phyloP scores from a whole-genome alignment of 2,888 invertebrate species.

The Polyommatus icarus region DNA sequence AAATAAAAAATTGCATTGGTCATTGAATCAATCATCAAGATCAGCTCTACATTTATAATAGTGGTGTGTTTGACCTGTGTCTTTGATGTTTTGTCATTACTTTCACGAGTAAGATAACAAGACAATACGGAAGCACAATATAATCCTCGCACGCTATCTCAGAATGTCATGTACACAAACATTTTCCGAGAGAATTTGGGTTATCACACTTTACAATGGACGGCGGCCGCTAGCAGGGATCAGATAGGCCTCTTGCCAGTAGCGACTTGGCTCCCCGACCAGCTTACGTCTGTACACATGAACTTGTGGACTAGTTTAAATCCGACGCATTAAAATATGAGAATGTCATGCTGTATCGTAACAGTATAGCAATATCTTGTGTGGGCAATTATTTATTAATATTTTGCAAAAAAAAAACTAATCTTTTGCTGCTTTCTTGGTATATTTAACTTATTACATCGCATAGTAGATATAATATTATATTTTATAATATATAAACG shows the following conservation, averaged over 20 bases:
- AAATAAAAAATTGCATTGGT: too few relatives aligned
- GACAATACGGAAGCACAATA: constrained; percentile 1
- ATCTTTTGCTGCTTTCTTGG: neutral
- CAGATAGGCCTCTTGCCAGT: constrained; percentile 71
- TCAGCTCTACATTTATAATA: too few relatives aligned
- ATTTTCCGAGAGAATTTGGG: constrained; percentile 61
- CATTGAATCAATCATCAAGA: too few relatives aligned
- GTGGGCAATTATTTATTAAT: neutral
- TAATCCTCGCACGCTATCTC: constrained; percentile 46
- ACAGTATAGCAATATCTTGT: neutral
- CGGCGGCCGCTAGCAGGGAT: constrained; percentile 46
- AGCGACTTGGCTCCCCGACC: constrained; percentile 60
- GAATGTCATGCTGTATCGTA: neutral
- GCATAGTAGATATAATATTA: too few relatives aligned
- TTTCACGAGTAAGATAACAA: neutral
- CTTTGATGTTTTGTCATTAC: neutral
- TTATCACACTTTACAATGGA: constrained; percentile 59
- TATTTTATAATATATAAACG: too few relatives aligned
- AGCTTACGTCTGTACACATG: constrained; percentile 39
- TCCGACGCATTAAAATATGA: neutral
- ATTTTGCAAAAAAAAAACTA: neutral
- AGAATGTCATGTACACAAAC: constrained; percentile 58
- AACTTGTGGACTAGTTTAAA: constrained; percentile 38
- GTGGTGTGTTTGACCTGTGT: neutral
- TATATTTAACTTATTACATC: neutral